Conservation (phyloP, 2,113 vertebrate species). For the Baryphthengus martii region DNA sequence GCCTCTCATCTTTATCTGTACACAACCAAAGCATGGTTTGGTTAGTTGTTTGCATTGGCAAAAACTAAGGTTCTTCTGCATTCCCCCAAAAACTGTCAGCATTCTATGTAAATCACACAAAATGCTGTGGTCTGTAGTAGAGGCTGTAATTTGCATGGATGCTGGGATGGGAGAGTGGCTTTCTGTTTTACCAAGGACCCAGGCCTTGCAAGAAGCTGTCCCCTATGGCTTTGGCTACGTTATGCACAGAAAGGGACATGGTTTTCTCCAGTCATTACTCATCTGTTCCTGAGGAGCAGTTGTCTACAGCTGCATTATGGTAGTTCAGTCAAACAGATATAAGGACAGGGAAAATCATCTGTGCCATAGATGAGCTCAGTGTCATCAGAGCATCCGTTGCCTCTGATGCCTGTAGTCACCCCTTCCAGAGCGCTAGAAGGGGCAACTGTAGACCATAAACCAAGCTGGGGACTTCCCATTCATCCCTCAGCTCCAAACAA, state of each 20-base stretch:
- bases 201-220: neutral
- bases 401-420: neutral
- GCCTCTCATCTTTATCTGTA: neutral
- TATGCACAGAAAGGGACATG: neutral
- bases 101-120: constrained; percentile 9
- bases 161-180: neutral
- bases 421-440: neutral
- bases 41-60: constrained; percentile 32
- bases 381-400: neutral
- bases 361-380: neutral
- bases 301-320: neutral
- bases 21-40: neutral
- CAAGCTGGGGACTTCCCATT: neutral
- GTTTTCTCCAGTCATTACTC: neutral
- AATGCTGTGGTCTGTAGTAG: neutral
- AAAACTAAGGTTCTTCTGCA: neutral
- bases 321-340: neutral
- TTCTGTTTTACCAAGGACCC: neutral
- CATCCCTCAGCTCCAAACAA: neutral
- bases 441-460: neutral
- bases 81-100: constrained; percentile 17
- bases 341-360: neutral
- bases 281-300: neutral
- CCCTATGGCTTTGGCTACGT: neutral
- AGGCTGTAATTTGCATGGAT: constrained; percentile 20